Percentiles rank a stretch among this genome's conserved stretches.
These are phyloP conservation scores for Pagetopsis macropterus DNA, from an alignment of 2,797 vertebrate species.

Conservation along the genomic window DNA sequence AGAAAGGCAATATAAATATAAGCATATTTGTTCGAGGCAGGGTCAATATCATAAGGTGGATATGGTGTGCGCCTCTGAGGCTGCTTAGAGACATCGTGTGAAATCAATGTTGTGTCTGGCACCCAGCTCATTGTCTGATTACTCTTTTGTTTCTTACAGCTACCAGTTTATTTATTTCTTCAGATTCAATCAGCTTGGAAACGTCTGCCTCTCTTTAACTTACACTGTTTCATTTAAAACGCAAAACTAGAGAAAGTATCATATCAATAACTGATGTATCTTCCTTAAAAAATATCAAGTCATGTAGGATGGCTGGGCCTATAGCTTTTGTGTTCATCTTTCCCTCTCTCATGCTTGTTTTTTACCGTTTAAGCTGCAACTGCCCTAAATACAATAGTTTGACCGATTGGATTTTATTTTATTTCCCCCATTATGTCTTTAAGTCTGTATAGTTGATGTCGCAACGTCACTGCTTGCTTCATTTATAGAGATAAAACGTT, in stretches of 20 bases:
- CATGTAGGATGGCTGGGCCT: constrained; percentile 24
- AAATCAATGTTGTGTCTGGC: constrained; percentile 75
- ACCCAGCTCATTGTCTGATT: constrained; percentile 73
- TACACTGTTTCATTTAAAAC: constrained; percentile 29
- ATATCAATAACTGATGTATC: constrained; percentile 25
- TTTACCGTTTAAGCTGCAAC: constrained; percentile 13
- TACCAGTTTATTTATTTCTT: constrained; percentile 57
- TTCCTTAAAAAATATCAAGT: background rate
- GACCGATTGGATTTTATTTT: constrained; percentile 3
- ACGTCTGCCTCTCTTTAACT: constrained; percentile 28
- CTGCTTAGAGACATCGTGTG: constrained; percentile 74
- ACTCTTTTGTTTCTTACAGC: constrained; percentile 71
- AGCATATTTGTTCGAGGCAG: constrained; percentile 78
- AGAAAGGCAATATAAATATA: constrained; percentile 77
- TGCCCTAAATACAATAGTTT: background rate
- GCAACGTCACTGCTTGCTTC: background rate
- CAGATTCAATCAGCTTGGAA: constrained; percentile 43
- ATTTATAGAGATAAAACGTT: background rate
- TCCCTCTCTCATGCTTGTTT: constrained; percentile 3
- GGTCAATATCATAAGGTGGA: constrained; percentile 78
- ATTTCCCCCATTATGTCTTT: background rate
- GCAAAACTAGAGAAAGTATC: background rate
- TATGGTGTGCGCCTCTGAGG: constrained; percentile 69
- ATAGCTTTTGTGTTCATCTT: background rate
- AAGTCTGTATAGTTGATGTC: background rate